Evolutionary conservation across 2,888 invertebrate genomes (phyloP), one percentile per base, ranked within the genome.

Genomic region (Margaritifera margaritifera): DNA sequence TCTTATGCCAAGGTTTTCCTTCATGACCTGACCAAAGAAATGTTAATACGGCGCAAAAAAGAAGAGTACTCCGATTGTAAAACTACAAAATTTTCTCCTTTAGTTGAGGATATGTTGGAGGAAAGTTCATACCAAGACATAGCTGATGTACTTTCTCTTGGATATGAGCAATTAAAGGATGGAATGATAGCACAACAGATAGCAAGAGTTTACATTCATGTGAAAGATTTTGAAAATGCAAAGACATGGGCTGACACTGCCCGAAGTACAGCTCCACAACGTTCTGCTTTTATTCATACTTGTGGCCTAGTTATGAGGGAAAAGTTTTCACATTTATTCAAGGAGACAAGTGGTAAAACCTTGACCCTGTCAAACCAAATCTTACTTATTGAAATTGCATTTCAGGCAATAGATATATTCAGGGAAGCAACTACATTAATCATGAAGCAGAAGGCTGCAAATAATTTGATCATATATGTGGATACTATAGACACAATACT

Each of bases 221-320:
- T 53, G 8, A 54, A 63, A 6, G 50, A 66, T 0, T 66, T 56
- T n/a, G 60, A 66, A 27, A 55, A 3, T 3, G 70, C 58, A 6
- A 25, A 51, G 5, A 52, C 2, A 24, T 70, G 70, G 70, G 70
- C 70, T 19, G 56, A 50, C 54, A 42, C 54, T 5, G 62, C 70
- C 8, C 58, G 62, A 6, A 64, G 64, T 15, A 52, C 53, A 24
- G 55, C 62, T 6, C 27, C 61, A 20, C 31, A 19, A 50, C 25
- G 20, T n/a, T 54, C 0, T 2, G 62, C 18, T 54, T 62, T 59
- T 54, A 25, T 62, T 58, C 62, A 70, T 31, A 69, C 62, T 1
- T 55, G 62, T 6, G 69, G 65, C 1, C 24, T 15, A 54, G 64
- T 66, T 6, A 22, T 69, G 52, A 51, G 31, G 31, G 61, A 69